Conservation (phyloP, 2,888 invertebrate genomes). For the Drosophila cyrtoloma region DNA sequence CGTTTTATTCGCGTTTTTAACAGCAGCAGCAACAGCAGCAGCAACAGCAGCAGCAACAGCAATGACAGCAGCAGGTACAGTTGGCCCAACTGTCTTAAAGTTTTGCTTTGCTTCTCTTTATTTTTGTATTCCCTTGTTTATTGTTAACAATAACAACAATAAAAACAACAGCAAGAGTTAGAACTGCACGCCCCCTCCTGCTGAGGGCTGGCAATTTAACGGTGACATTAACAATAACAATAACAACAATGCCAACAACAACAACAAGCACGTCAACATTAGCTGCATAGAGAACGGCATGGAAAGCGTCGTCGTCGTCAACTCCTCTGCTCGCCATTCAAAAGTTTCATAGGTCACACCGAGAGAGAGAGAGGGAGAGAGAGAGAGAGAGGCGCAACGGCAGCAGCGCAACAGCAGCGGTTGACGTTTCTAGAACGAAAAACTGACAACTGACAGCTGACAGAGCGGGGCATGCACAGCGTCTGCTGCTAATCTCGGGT, state of each 20-base stretch:
- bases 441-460: constrained; percentile 58
- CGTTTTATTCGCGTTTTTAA: constrained; percentile 54
- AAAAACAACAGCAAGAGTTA: constrained; percentile 4
- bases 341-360: constrained; percentile 75
- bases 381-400: constrained; percentile 14
- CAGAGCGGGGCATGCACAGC: neutral
- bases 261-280: constrained; percentile 10
- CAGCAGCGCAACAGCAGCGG: constrained; percentile 17
- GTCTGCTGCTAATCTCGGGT: constrained; percentile 32
- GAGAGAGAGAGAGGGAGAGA: constrained; percentile 19
- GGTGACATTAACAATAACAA: constrained; percentile 25
- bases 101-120: constrained; percentile 7
- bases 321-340: constrained; percentile 14
- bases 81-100: constrained; percentile 47
- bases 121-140: constrained; percentile 1
- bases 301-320: constrained; percentile 7
- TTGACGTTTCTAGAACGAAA: constrained; percentile 69
- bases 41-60: constrained; percentile 23
- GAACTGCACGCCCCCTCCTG: constrained; percentile 2
- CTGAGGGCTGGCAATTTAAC: constrained; percentile 3
- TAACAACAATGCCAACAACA: constrained; percentile 11
- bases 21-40: constrained; percentile 22
- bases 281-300: constrained; percentile 43
- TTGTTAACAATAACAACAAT: constrained; percentile 10
- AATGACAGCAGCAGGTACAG: constrained; percentile 52